A percentile compares a stretch with the other conserved stretches of the same genome.
Evolutionary conservation across 1,140 invertebrate genomes (phyloP).

Genomic region (Solenopsis fugax): DNA sequence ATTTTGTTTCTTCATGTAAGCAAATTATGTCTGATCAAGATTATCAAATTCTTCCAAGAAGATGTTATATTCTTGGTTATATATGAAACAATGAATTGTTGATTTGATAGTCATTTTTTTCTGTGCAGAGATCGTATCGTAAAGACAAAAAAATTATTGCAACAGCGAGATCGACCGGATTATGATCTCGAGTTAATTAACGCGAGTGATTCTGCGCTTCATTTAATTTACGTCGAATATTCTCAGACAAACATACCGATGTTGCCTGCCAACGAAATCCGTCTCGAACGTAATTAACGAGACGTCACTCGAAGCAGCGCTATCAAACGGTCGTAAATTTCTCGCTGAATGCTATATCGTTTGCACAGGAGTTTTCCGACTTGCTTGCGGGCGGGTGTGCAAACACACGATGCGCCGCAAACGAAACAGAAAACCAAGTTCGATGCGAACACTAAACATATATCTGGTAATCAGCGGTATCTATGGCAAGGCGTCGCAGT

Average conservation of each 20-base stretch:
- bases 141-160: neutral
- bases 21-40: too few relatives aligned
- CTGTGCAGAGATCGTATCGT: too few relatives aligned
- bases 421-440: slow-evolving; percentile 34
- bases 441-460: slow-evolving; percentile 27
- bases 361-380: neutral
- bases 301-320: slow-evolving; percentile 39
- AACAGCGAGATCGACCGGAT: neutral
- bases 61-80: too few relatives aligned
- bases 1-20: too few relatives aligned
- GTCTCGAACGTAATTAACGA: slow-evolving; percentile 65
- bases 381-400: neutral
- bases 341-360: slow-evolving; percentile 5
- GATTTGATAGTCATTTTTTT: too few relatives aligned
- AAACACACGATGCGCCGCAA: slow-evolving; percentile 15
- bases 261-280: neutral
- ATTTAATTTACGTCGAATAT: slow-evolving; percentile 11
- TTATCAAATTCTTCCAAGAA: too few relatives aligned
- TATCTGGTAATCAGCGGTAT: slow-evolving; percentile 38
- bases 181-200: neutral
- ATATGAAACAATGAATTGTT: too few relatives aligned
- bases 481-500: slow-evolving; percentile 10
- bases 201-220: neutral
- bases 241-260: neutral
- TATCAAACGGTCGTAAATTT: slow-evolving; percentile 61